Conservation (phyloP, 2,888 invertebrate species). For the Macrophya annulata region DNA sequence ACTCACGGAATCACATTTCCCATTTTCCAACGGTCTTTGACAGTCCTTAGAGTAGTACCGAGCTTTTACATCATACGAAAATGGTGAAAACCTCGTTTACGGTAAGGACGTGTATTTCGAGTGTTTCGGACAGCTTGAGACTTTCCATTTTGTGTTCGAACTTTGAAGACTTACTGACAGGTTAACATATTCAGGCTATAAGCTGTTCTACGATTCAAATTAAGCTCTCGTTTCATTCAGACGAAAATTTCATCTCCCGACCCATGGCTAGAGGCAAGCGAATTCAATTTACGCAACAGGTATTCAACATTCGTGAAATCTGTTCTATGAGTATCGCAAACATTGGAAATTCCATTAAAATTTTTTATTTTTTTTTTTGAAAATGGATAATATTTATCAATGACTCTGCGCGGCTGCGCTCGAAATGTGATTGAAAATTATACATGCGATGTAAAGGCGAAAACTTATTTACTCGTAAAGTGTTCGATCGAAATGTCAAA, state of each 20-base stretch:
- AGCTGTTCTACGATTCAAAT: background rate
- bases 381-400: background rate
- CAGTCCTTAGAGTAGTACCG: constrained; percentile 6
- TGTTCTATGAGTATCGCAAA: background rate
- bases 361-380: background rate
- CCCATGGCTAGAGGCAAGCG: background rate
- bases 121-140: background rate
- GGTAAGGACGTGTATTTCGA: background rate
- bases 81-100: constrained; percentile 6
- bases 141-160: background rate
- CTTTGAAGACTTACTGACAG: background rate
- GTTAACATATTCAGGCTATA: background rate
- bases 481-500: constrained; percentile 4
- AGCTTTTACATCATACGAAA: constrained; percentile 8
- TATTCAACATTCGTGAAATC: constrained; percentile 13
- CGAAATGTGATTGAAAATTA: background rate
- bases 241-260: background rate
- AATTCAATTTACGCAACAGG: constrained; percentile 50
- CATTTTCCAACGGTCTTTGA: constrained; percentile 25
- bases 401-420: background rate
- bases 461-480: background rate
- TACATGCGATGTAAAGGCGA: background rate
- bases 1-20: constrained; percentile 45
- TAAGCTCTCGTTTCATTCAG: background rate
- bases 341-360: background rate